phyloP scores from a whole-genome alignment of 2,888 invertebrate species.

The Hybos culiciformis region DNA sequence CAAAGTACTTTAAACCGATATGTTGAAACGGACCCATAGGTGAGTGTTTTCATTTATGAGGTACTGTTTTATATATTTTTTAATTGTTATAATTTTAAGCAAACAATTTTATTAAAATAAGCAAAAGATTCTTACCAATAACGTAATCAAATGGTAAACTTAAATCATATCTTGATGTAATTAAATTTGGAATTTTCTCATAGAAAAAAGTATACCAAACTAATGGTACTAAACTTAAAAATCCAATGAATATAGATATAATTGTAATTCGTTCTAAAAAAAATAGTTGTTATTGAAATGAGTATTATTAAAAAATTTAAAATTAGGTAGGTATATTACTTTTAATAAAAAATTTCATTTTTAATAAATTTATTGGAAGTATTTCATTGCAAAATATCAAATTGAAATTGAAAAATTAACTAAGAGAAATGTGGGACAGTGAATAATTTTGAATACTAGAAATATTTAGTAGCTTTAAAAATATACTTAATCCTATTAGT shows the following conservation, averaged over 20 bases:
- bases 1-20: too few species aligned
- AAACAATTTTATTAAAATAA: not conserved
- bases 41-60: too few species aligned
- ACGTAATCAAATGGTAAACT: slow-evolving; percentile 27
- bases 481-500: too few species aligned
- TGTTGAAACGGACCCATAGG: too few species aligned
- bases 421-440: too few species aligned
- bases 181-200: slow-evolving; percentile 22
- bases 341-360: not conserved
- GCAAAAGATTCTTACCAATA: slow-evolving; percentile 22
- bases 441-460: too few species aligned
- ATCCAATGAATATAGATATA: slow-evolving; percentile 15
- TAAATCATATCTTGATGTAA: slow-evolving; percentile 15
- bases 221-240: slow-evolving; percentile 20
- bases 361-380: not conserved
- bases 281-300: not conserved
- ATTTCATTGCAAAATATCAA: too few species aligned
- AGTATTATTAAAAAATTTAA: not conserved
- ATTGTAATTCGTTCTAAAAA: slow-evolving; percentile 20
- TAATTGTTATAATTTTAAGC: too few species aligned
- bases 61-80: too few species aligned
- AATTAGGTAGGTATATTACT: too few species aligned
- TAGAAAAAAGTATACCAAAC: slow-evolving; percentile 21
- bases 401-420: too few species aligned
- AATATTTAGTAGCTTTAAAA: too few species aligned